A percentile compares a stretch with the other conserved stretches of the same genome.
phyloP scores from a whole-genome alignment of 2,113 vertebrate species.

The Lontra canadensis region DNA sequence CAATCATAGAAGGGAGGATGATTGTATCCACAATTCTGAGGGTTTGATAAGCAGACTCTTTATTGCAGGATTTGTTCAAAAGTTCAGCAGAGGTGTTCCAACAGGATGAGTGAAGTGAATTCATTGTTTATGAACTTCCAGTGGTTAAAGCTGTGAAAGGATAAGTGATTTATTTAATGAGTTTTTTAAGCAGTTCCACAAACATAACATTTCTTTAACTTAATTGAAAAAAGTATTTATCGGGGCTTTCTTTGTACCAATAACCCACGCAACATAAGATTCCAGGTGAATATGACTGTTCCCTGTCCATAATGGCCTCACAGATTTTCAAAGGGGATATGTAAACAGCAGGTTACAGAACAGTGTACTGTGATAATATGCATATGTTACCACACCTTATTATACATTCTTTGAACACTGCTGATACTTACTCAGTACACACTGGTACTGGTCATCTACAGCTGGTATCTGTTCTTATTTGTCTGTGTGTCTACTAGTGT shows the following conservation, averaged over 20 bases:
- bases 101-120: constrained; percentile 56
- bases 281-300: not conserved
- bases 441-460: not conserved
- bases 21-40: constrained; percentile 75
- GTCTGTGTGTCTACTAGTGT: not conserved
- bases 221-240: not conserved
- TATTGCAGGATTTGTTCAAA: constrained; percentile 68
- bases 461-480: not conserved
- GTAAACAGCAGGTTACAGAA: not conserved
- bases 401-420: not conserved
- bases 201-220: constrained; percentile 8
- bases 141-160: constrained; percentile 48
- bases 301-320: not conserved
- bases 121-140: constrained; percentile 62
- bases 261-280: not conserved
- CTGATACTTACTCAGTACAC: not conserved
- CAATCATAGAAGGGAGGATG: constrained; percentile 79
- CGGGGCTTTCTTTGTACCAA: not conserved
- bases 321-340: not conserved
- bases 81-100: constrained; percentile 66
- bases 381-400: not conserved
- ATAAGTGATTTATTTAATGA: not conserved
- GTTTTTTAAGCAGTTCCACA: not conserved
- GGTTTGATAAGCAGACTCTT: constrained; percentile 60
- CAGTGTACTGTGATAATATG: not conserved